phyloP scores from a whole-genome alignment of 2,113 vertebrate species.

The Carollia perspicillata region DNA sequence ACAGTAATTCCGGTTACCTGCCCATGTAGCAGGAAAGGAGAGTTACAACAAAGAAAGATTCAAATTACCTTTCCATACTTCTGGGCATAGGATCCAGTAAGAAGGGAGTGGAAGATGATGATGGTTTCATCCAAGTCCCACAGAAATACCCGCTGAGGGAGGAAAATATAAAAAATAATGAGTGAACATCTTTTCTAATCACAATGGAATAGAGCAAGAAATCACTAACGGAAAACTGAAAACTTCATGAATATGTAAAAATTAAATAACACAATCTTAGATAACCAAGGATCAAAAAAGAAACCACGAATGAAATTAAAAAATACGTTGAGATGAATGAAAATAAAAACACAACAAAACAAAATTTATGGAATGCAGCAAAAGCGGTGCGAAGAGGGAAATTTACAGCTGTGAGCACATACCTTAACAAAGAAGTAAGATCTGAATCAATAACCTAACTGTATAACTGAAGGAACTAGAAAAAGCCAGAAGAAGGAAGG shows the following conservation, averaged over 20 bases:
- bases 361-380: not conserved
- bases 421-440: constrained; percentile 18
- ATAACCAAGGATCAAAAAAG: constrained; percentile 20
- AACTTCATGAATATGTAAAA: not conserved
- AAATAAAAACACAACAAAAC: constrained; percentile 2
- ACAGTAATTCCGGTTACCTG: not conserved
- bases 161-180: constrained; percentile 62
- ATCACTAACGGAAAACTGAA: not conserved
- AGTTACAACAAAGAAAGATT: constrained; percentile 5
- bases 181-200: constrained; percentile 43
- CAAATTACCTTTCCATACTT: constrained; percentile 96
- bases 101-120: constrained; percentile 98
- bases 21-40: not conserved
- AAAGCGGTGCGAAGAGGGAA: not conserved
- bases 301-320: constrained; percentile 35
- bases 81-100: constrained; percentile 97
- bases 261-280: constrained; percentile 13
- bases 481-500: not conserved
- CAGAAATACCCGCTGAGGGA: constrained; percentile 91
- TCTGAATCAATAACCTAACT: not conserved
- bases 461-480: not conserved
- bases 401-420: not conserved
- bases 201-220: constrained; percentile 33
- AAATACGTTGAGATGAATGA: constrained; percentile 27
- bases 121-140: constrained; percentile 99